These are phyloP conservation scores for Agraylea sexmaculata DNA, from an alignment of 1,140 invertebrate species.

Conservation along the genomic window DNA sequence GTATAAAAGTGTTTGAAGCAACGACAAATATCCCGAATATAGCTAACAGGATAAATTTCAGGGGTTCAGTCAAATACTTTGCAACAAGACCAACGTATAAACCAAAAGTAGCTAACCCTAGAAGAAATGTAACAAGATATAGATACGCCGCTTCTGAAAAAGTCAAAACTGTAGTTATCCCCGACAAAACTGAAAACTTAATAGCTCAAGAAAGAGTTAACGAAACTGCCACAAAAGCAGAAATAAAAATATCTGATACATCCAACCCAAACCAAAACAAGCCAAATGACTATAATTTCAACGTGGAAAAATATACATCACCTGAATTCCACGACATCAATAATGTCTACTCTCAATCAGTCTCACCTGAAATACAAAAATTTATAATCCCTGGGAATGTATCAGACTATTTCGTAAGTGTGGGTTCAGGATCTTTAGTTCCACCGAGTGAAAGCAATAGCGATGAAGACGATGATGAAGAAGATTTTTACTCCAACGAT, in stretches of 20 bases:
- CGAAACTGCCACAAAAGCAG: conserved; percentile 1
- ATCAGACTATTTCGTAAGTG: conserved; percentile 18
- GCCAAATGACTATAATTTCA: conserved; percentile 14
- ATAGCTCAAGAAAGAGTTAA: neutral
- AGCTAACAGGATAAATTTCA: conserved; percentile 13
- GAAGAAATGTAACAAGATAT: conserved; percentile 8
- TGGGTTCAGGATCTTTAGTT: conserved; percentile 9
- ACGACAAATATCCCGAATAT: neutral
- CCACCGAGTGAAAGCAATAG: too few species aligned
- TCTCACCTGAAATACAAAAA: conserved; percentile 20
- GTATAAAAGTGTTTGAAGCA: neutral
- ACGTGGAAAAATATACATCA: conserved; percentile 21
- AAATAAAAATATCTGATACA: neutral
- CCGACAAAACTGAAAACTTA: neutral
- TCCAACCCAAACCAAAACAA: conserved; percentile 5
- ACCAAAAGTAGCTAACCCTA: conserved; percentile 15
- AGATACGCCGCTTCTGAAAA: neutral
- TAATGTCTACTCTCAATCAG: conserved; percentile 20
- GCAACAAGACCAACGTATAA: conserved; percentile 18
- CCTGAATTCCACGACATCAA: conserved; percentile 20
- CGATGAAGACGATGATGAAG: too few species aligned
- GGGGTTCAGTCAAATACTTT: conserved; percentile 19
- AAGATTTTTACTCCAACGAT: conserved; percentile 6
- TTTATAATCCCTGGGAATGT: conserved; percentile 20
- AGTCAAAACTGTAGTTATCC: neutral